Conservation (phyloP, 2,888 invertebrate genomes). For the Hypomecis atomaria region DNA sequence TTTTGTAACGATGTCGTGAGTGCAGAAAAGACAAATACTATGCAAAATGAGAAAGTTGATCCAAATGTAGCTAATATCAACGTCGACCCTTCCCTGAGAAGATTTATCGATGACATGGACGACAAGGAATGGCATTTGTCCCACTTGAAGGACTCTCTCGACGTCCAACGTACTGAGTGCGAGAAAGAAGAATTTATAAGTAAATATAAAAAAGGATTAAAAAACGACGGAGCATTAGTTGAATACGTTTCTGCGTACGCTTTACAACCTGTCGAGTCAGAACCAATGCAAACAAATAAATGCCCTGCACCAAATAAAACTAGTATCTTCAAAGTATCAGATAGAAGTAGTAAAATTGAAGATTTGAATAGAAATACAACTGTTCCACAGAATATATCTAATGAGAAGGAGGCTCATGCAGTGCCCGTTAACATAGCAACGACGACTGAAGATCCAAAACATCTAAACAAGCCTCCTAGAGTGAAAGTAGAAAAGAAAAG, state of each 20-base stretch:
- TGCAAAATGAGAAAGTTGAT: constrained; percentile 25
- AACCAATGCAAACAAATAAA: constrained; percentile 42
- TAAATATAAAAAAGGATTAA: constrained; percentile 57
- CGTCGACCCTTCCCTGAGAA: constrained; percentile 40
- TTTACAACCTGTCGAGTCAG: constrained; percentile 49
- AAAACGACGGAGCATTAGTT: constrained; percentile 57
- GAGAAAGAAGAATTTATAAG: constrained; percentile 54
- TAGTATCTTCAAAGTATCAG: constrained; percentile 6
- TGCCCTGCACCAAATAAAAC: constrained; percentile 44
- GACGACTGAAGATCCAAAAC: constrained; percentile 26
- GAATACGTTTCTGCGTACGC: constrained; percentile 61
- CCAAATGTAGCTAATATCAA: constrained; percentile 22
- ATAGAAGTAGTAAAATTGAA: background rate
- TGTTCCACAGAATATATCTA: background rate
- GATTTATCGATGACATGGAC: constrained; percentile 52
- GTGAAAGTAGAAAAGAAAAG: constrained; percentile 34
- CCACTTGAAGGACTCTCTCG: constrained; percentile 56
- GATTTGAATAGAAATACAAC: background rate
- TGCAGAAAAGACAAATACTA: constrained; percentile 38
- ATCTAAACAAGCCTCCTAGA: constrained; percentile 22
- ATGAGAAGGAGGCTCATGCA: constrained; percentile 8
- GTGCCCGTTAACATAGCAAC: constrained; percentile 36
- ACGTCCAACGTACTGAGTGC: constrained; percentile 48
- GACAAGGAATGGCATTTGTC: constrained; percentile 63
- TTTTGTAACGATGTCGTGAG: constrained; percentile 29